Evolutionary conservation across 2,888 invertebrate genomes (phyloP).

Genomic region (Odontothrips loti): DNA sequence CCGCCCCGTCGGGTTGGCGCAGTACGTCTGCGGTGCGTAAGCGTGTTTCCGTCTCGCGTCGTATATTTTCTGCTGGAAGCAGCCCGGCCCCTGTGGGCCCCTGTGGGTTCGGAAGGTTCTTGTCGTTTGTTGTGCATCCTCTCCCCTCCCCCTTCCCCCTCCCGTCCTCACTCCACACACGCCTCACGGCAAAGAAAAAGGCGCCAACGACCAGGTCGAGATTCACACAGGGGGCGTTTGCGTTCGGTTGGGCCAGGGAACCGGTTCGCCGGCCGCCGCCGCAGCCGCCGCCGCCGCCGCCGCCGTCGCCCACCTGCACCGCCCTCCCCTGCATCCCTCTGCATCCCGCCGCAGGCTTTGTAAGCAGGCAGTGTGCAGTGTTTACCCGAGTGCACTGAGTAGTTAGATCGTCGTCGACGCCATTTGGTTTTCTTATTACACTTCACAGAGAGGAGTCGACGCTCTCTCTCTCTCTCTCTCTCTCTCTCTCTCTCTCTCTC

Average conservation of each 20-base stretch:
- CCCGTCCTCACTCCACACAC: background rate
- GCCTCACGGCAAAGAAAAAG: background rate
- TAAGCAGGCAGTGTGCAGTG: background rate
- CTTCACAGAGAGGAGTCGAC: background rate
- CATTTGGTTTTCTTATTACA: too few relatives aligned
- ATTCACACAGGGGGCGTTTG: background rate
- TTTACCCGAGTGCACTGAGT: too few relatives aligned
- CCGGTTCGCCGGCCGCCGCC: background rate
- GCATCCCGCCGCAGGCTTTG: background rate
- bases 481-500: background rate
- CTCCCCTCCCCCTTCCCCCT: background rate
- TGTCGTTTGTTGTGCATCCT: too few relatives aligned
- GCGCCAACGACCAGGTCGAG: background rate
- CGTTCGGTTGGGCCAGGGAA: background rate
- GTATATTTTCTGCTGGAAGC: too few relatives aligned
- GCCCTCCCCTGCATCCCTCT: background rate
- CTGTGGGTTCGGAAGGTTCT: too few relatives aligned
- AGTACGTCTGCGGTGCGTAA: too few relatives aligned
- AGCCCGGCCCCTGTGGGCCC: too few relatives aligned
- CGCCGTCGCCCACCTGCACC: background rate
- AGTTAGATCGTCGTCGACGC: too few relatives aligned
- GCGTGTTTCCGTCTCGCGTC: too few relatives aligned
- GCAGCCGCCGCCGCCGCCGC: background rate
- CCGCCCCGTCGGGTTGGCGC: too few relatives aligned
- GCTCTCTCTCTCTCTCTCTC: background rate